Evolutionary conservation across 2,797 vertebrate species (phyloP).

Genomic region (Lophura swinhoii): DNA sequence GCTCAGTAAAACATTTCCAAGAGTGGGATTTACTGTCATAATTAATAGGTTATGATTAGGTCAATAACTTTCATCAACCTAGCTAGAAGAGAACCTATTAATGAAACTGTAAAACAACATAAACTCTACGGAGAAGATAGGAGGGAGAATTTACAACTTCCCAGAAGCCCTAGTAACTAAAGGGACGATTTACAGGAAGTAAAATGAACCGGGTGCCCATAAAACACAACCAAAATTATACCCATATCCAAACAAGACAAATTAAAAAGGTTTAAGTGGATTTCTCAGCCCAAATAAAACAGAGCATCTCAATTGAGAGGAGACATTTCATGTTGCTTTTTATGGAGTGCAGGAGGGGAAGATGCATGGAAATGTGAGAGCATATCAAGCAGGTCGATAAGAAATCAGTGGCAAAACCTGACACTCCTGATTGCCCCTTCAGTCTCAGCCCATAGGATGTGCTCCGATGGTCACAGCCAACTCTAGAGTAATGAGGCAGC

Average conservation of each 20-base stretch:
- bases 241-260: conserved; percentile 72
- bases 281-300: conserved; percentile 59
- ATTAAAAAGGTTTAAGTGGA: conserved; percentile 70
- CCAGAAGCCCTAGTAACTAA: conserved; percentile 77
- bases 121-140: conserved; percentile 70
- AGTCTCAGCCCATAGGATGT: not conserved
- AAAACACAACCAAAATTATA: conserved; percentile 75
- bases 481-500: not conserved
- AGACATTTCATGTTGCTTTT: not conserved
- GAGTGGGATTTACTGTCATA: conserved; percentile 76
- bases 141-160: conserved; percentile 78
- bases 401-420: conserved; percentile 11
- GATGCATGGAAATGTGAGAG: conserved; percentile 53
- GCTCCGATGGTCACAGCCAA: not conserved
- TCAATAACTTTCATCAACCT: conserved; percentile 80
- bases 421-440: not conserved
- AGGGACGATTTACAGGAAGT: conserved; percentile 79
- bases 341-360: conserved; percentile 56
- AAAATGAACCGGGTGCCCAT: conserved; percentile 73
- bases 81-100: conserved; percentile 73
- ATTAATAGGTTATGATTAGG: conserved; percentile 83
- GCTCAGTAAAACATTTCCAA: conserved; percentile 70
- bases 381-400: not conserved
- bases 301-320: conserved; percentile 45
- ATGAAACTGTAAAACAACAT: conserved; percentile 78